Conservation (phyloP, 2,113 vertebrate genomes). For the Scalopus aquaticus region DNA sequence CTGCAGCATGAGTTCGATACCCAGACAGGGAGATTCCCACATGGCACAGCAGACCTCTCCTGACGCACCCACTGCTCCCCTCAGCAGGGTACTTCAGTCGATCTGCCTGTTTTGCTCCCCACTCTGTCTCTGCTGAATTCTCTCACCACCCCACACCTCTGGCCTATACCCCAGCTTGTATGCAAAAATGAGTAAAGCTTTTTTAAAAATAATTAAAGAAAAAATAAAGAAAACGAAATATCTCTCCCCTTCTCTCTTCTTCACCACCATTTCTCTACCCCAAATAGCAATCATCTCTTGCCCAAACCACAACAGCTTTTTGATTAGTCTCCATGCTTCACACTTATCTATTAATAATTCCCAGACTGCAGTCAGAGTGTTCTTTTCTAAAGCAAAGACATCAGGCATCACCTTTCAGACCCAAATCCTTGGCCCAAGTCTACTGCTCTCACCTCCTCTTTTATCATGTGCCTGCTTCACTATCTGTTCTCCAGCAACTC, state of each 20-base stretch:
- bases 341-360: background rate
- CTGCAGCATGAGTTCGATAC: too few relatives aligned
- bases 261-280: background rate
- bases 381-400: background rate
- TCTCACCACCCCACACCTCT: too few relatives aligned
- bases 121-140: too few relatives aligned
- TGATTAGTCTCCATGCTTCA: background rate
- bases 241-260: slow-evolving; percentile 2
- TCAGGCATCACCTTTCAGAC: background rate
- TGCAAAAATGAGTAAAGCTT: too few relatives aligned
- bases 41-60: too few relatives aligned
- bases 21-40: too few relatives aligned
- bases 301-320: background rate
- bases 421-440: background rate
- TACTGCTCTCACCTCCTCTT: background rate
- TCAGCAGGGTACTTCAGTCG: too few relatives aligned
- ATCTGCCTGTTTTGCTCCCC: too few relatives aligned
- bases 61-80: too few relatives aligned
- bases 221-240: too few relatives aligned
- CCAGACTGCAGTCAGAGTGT: background rate
- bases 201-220: too few relatives aligned
- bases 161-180: too few relatives aligned
- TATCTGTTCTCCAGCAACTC: background rate
- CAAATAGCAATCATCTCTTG: background rate
- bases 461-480: background rate